phyloP scores from a whole-genome alignment of 2,888 invertebrate genomes.

The Ellobium chinense region DNA sequence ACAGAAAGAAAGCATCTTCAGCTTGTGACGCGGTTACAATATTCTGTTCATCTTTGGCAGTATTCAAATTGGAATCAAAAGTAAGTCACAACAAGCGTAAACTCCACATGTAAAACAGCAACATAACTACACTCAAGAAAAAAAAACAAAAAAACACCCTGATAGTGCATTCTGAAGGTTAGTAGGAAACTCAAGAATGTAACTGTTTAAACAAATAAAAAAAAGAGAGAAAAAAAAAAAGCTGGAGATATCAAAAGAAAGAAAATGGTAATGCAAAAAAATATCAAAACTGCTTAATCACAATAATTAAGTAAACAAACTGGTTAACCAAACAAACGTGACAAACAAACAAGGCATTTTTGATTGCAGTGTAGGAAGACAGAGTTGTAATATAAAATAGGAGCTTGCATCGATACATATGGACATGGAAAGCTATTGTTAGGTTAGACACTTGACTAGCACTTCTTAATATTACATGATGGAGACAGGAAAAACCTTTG shows the following conservation, averaged over 20 bases:
- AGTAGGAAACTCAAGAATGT: neutral
- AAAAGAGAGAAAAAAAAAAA: slow-evolving; percentile 25
- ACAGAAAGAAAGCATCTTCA: slow-evolving; percentile 17
- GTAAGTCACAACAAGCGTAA: slow-evolving; percentile 11
- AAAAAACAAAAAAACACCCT: slow-evolving; percentile 18
- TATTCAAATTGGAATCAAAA: slow-evolving; percentile 33
- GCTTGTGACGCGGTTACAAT: neutral
- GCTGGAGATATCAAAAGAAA: slow-evolving; percentile 4
- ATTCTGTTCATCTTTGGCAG: slow-evolving; percentile 38
- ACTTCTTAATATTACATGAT: slow-evolving; percentile 17
- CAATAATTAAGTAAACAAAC: neutral
- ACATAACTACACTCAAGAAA: neutral
- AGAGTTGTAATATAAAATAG: slow-evolving; percentile 22
- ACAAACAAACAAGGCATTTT: slow-evolving; percentile 32
- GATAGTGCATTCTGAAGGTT: neutral
- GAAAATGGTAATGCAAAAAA: neutral
- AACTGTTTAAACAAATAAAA: neutral
- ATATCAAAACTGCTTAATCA: slow-evolving; percentile 9
- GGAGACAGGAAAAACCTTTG: slow-evolving; percentile 40
- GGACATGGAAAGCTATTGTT: slow-evolving; percentile 25
- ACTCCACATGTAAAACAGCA: neutral
- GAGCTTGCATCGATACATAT: slow-evolving; percentile 35
- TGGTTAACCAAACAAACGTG: slow-evolving; percentile 2
- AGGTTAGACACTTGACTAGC: slow-evolving; percentile 37
- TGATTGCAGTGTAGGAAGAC: slow-evolving; percentile 45